A percentile compares a stretch with the other conserved stretches of the same genome.
Conservation (phyloP, 1,140 invertebrate genomes). For the Ceratosolen solmsi region DNA sequence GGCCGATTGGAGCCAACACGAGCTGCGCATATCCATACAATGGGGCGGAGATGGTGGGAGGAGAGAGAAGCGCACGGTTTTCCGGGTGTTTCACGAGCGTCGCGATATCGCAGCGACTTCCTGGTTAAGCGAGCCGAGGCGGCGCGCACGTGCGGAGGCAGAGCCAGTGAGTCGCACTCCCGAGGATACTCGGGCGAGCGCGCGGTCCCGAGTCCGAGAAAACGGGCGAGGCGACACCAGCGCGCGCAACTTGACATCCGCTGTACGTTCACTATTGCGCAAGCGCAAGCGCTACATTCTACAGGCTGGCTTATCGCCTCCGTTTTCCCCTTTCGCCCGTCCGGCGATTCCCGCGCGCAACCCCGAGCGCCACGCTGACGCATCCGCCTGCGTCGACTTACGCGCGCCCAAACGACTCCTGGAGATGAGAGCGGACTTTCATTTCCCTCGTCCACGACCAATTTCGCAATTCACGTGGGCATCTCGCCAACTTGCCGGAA, state of each 20-base stretch:
- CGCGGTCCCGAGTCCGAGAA: neutral
- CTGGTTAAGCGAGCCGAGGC: neutral
- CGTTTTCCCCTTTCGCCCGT: neutral
- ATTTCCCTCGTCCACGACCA: neutral
- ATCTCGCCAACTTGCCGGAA: no score
- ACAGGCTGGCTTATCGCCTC: conserved; percentile 55
- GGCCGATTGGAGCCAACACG: neutral
- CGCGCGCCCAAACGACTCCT: neutral
- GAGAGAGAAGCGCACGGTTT: conserved; percentile 33
- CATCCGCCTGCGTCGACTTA: no score
- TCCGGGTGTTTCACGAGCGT: conserved; percentile 24
- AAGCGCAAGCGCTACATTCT: conserved; percentile 61
- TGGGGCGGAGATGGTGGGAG: no score
- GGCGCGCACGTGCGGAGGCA: neutral
- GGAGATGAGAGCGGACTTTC: neutral
- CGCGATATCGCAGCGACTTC: neutral
- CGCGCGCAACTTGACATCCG: conserved; percentile 63
- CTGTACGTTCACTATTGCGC: conserved; percentile 70
- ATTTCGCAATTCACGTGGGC: neutral
- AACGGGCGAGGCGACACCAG: conserved; percentile 16
- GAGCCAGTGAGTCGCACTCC: neutral
- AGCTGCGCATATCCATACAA: conserved; percentile 48
- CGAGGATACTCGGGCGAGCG: neutral
- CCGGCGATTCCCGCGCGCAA: neutral
- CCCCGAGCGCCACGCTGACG: neutral